Evolutionary conservation across 2,888 invertebrate species (phyloP), one percentile per base, ranked within the genome.

Genomic region (Beris chalybata): DNA sequence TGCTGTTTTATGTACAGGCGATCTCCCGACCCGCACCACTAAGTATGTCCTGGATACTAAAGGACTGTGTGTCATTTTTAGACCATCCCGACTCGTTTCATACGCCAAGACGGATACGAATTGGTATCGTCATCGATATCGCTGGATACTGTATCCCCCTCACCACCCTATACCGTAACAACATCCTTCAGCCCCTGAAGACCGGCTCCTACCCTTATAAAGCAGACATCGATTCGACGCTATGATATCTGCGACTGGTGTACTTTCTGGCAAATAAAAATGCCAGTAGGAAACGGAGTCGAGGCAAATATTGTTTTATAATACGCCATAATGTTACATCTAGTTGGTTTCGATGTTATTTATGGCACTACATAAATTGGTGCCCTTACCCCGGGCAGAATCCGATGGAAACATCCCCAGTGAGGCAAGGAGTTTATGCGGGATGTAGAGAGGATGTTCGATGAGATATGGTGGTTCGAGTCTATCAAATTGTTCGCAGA

Each of bases 281-380:
- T 65, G 53, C 38, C 54, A 64, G 48, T 48, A 48, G 56, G 56
- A 56, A 65, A 54, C 65, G 47, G 63, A 63, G 63, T 61, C 56
- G 57, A 56, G 65, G 63, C 65, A 68, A 68, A 68, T 68, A 65
- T 68, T 68, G 68, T 68, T 68, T 68, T 68, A 68, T 68, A 68
- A 68, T 66, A 68, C 63, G 56, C 68, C 68, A 66, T 68, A 66
- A 68, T 68, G 68, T 68, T 65, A 68, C 65, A 68, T 68, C 68
- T 68, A 68, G 68, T 66, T 58, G 68, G 64, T 53, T 54, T 68
- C 65, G 65, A 68, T 68, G 63, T 65, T 68, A 66, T 68, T 68
- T 68, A 68, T 68, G 65, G 65, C 65, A 68, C 65, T 66, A 68
- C 68, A 68, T 68, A 68, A 68, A 68, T 66, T 68, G 68, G 65